Evolutionary conservation across 35 echinoderm and acorn worm species (phyloP), one percentile per base, ranked within the genome.

Genomic region (Strongylocentrotus purpuratus): DNA sequence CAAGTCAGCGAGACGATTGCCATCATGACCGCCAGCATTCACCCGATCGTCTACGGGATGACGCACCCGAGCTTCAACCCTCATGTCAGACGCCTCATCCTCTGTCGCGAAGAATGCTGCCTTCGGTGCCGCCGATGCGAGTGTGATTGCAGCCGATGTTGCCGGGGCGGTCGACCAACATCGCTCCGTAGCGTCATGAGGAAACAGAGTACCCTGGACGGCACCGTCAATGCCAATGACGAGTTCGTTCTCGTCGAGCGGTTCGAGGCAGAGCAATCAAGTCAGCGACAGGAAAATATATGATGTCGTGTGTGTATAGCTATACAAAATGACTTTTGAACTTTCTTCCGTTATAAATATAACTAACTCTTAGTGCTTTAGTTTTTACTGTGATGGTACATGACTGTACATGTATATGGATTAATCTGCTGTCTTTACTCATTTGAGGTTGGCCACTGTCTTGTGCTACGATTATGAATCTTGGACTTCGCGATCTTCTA

Each of bases 61-160:
- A 93, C 48, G 48, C 91, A 93, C 91, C 91, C 91, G 12, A 93
- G 48, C 91, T 93, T 93, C 91, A 58, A 47, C 18, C 45, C 91
- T 28, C 91, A 93, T 31, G 48, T 93, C 46, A 93, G 48, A 32
- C 91, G 48, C 10, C 46, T 58, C 33, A 58, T 93, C 48, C 48
- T 47, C 46, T 93, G 91, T 93, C 45, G 91, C 91, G 45, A 93
- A 31, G 46, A 58, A 58, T 48, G 91, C n/a, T 93, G 91, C 46
- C 45, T 48, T 18, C 17, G 46, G 2, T 93, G 91, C 48, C 48
- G 47, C 28, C 9, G 48, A 13, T 25, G 48, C 91, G 48, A 58
- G 14, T 48, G 48, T 33, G 46, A 25, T 15, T 47, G 91, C 91
- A 58, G 91, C 48, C 33, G 17, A 31, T 89, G 87, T 41, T 89